Conservation (phyloP, 1,140 invertebrate species). For the Cryptotermes secundus region DNA sequence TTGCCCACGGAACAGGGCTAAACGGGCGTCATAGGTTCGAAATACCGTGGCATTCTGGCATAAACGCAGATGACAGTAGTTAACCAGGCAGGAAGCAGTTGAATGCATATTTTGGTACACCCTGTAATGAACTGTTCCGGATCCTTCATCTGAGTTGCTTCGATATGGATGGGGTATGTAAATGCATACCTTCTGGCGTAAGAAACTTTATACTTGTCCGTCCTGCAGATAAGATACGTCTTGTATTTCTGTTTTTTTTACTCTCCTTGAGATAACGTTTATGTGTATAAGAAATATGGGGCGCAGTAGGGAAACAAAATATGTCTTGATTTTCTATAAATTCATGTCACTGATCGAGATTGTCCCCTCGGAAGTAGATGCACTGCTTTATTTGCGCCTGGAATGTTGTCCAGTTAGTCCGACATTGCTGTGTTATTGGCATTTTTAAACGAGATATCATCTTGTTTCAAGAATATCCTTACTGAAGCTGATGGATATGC, state of each 20-base stretch:
- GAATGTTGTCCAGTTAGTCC: background rate
- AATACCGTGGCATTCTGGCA: too few relatives aligned
- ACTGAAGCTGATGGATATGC: background rate
- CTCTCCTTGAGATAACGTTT: background rate
- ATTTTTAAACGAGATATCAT: background rate
- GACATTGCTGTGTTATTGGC: background rate
- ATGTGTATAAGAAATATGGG: background rate
- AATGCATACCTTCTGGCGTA: background rate
- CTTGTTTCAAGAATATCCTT: background rate
- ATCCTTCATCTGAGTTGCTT: background rate
- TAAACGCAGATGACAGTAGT: too few relatives aligned
- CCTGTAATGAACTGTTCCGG: background rate
- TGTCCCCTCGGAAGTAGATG: background rate
- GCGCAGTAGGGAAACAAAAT: background rate
- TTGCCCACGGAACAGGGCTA: too few relatives aligned
- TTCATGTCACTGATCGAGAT: background rate
- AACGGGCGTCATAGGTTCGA: too few relatives aligned
- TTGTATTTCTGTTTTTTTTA: background rate
- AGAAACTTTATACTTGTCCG: constrained; percentile 8
- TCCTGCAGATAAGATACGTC: background rate
- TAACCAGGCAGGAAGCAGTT: too few relatives aligned
- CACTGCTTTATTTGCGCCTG: background rate
- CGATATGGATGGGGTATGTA: constrained; percentile 10
- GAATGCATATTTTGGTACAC: background rate
- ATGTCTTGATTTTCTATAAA: constrained; percentile 18